A percentile compares a stretch with the other conserved stretches of the same genome.
phyloP scores from a whole-genome alignment of 1,140 invertebrate genomes.

The Solenopsis fugax region DNA sequence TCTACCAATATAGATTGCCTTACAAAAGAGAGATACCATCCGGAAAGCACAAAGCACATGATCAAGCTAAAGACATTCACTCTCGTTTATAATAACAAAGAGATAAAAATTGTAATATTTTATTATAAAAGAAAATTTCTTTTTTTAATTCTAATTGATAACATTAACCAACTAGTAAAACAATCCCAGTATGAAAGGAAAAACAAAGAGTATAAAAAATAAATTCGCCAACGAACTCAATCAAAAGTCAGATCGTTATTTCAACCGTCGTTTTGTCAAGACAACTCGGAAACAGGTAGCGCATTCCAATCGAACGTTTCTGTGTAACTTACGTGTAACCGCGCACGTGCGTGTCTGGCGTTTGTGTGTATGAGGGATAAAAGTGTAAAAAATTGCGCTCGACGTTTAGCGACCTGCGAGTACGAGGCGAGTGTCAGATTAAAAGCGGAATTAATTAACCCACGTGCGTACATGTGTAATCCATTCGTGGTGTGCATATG shows the following conservation, averaged over 20 bases:
- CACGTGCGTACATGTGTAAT: not conserved
- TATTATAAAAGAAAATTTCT: not conserved
- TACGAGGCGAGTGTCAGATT: slow-evolving; percentile 19
- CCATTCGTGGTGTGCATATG: not conserved
- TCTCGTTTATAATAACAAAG: not conserved
- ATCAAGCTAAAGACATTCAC: not conserved
- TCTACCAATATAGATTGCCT: not conserved
- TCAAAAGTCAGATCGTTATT: not conserved
- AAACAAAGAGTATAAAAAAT: not conserved
- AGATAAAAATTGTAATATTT: not conserved
- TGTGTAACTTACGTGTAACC: not conserved
- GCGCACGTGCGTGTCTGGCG: not conserved
- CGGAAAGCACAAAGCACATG: not conserved
- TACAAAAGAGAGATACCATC: not conserved
- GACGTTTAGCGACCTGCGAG: slow-evolving; percentile 23
- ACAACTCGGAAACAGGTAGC: slow-evolving; percentile 6
- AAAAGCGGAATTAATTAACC: slow-evolving; percentile 61
- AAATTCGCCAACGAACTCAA: not conserved
- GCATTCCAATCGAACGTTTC: not conserved
- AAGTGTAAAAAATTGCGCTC: not conserved
- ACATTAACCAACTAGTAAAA: not conserved
- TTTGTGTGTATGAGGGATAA: not conserved
- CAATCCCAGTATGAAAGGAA: not conserved
- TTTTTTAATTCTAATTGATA: not conserved
- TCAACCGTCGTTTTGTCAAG: not conserved